Base-by-base conservation (phyloP, 30 jellyfish, hydroid and myxozoan genomes). In the Aurelia aurita region DNA sequence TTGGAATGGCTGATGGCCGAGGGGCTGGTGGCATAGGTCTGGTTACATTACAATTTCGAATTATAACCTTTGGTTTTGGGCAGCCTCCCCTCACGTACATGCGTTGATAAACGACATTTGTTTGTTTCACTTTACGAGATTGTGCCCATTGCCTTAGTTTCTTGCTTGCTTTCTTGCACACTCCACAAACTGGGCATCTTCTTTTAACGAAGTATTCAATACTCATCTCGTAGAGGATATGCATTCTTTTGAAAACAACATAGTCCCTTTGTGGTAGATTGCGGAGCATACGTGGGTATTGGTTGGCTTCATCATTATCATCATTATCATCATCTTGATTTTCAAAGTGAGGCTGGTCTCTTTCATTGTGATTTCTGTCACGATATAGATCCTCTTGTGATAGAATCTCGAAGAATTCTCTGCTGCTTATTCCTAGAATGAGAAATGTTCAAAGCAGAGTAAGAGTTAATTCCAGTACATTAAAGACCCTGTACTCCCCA, bases 401-500 rank as follows among this genome's bases (percentile, higher is more conserved):
- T 3, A 61, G 19, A 22, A 61, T 61, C 35, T 61, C 73, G 14
- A 61, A 61, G 35, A 61, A 61, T 3, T 39, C 35, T 61, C 34
- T 61, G 35, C 73, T 61, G 35, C 73, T 61, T 39, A 61, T 19
- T 18, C 51, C 73, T 61, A 58, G 29, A 58, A 58, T 39, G 16
- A 39, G 51, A 39, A 39, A 39, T 39, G 51, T 39, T 39, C 51
- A 39, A 0, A 39, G 7, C 51, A 39, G 51, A 8, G 9, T 39
- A 2, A 14, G 16, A 14, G n/a, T n/a, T n/a, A n/a, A n/a, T n/a
- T n/a, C n/a, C n/a, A n/a, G n/a, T n/a, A n/a, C n/a, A n/a, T n/a
- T n/a, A n/a, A n/a, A n/a, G n/a, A n/a, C n/a, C n/a, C n/a, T n/a
- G n/a, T n/a, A n/a, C n/a, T n/a, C n/a, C n/a, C n/a, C n/a, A n/a